Conservation (phyloP, 2,888 invertebrate species). For the Synergus laeviventris region DNA sequence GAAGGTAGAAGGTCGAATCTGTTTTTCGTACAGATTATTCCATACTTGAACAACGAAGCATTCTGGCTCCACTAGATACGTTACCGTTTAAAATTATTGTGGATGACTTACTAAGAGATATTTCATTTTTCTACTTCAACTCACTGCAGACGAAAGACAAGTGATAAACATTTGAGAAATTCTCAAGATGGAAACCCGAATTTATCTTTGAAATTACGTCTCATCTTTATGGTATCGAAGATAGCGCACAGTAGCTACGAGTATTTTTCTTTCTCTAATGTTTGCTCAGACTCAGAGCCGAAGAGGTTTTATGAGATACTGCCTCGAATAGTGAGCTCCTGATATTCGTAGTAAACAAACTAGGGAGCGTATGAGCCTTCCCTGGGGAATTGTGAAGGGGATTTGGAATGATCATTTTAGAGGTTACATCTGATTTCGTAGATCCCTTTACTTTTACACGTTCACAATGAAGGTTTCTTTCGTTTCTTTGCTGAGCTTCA, state of each 20-base stretch:
- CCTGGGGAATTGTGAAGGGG: background rate
- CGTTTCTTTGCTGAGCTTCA: background rate
- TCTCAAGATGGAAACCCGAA: too few relatives aligned
- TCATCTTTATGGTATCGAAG: background rate
- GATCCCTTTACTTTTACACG: slow-evolving; percentile 1
- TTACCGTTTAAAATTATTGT: background rate
- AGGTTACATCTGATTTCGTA: background rate
- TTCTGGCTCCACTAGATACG: background rate
- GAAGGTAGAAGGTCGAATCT: slow-evolving; percentile 6
- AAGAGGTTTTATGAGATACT: background rate
- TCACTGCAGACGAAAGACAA: background rate
- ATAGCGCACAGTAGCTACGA: background rate
- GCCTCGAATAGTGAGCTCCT: background rate
- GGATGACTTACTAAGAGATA: background rate
- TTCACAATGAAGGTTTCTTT: background rate
- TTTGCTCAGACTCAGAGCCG: background rate
- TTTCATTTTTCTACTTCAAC: background rate
- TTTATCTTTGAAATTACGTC: too few relatives aligned
- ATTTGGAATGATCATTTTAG: background rate
- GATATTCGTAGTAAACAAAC: slow-evolving; percentile 8
- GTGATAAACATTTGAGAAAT: too few relatives aligned
- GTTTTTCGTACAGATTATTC: background rate
- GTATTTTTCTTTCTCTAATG: slow-evolving; percentile 1
- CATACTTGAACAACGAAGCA: background rate
- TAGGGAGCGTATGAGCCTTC: background rate